These are phyloP conservation scores for Camponotus vicinus DNA, from an alignment of 1,140 invertebrate species.

Conservation along the genomic window DNA sequence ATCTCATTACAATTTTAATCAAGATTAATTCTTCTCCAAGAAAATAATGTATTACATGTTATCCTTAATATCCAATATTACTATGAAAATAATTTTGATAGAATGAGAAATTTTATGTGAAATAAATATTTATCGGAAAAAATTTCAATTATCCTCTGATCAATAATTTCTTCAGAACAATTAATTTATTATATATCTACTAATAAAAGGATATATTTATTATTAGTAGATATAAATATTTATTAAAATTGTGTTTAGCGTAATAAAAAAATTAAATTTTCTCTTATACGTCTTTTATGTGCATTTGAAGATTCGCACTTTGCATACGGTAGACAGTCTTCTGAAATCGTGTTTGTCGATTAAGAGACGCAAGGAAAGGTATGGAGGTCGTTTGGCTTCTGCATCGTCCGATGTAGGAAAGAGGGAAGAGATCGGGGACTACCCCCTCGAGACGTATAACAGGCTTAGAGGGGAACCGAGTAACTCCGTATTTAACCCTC, in stretches of 20 bases:
- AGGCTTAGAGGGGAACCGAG: conserved; percentile 74
- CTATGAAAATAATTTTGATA: neutral
- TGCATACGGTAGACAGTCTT: conserved; percentile 3
- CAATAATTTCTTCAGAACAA: neutral
- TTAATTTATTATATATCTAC: neutral
- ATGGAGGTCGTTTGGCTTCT: conserved; percentile 72
- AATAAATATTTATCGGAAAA: neutral
- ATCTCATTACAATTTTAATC: neutral
- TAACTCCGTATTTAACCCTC: conserved; percentile 78
- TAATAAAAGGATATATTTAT: neutral
- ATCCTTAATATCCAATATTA: neutral
- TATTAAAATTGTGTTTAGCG: neutral
- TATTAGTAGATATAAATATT: conserved; percentile 4
- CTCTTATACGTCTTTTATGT: neutral
- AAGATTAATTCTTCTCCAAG: neutral
- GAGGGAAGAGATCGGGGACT: conserved; percentile 69
- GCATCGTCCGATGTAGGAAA: conserved; percentile 68
- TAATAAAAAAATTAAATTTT: neutral
- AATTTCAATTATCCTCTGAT: neutral
- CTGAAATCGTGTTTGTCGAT: conserved; percentile 63
- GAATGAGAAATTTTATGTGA: neutral
- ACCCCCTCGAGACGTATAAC: conserved; percentile 75
- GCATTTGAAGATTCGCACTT: neutral
- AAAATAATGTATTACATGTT: neutral
- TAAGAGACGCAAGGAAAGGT: conserved; percentile 65